Conservation (phyloP, 2,888 invertebrate genomes). For the Caenorhabditis sp. region DNA sequence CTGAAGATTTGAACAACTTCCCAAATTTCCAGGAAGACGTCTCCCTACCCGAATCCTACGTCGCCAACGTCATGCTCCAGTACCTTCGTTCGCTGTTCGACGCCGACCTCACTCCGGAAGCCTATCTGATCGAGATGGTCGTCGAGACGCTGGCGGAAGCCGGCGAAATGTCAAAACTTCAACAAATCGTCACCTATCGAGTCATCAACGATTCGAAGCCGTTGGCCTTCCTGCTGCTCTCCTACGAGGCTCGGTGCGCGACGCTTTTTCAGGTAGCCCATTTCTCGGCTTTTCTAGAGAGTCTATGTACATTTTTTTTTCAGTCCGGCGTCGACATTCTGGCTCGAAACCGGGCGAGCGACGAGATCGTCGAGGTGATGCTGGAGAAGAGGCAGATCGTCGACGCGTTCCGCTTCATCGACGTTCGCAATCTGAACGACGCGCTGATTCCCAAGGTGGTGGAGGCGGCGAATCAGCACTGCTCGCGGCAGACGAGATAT, state of each 20-base stretch:
- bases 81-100: constrained; percentile 65
- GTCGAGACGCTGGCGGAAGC: constrained; percentile 71
- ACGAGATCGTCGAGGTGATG: constrained; percentile 73
- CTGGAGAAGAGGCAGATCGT: constrained; percentile 66
- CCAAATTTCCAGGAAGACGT: constrained; percentile 67
- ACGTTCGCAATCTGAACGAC: constrained; percentile 59
- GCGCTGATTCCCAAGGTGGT: constrained; percentile 62
- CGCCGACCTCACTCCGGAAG: constrained; percentile 49
- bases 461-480: constrained; percentile 53
- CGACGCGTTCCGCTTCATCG: constrained; percentile 64
- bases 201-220: constrained; percentile 75
- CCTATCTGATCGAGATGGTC: constrained; percentile 74
- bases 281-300: no score
- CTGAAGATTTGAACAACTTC: background rate
- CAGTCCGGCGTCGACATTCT: constrained; percentile 72
- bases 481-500: constrained; percentile 52
- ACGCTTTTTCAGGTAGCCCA: constrained; percentile 61
- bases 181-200: constrained; percentile 75
- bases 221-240: constrained; percentile 71
- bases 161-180: constrained; percentile 70
- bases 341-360: constrained; percentile 66
- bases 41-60: constrained; percentile 58
- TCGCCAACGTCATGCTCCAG: constrained; percentile 68
- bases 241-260: constrained; percentile 72
- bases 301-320: no score